Base-by-base conservation (phyloP, 2,888 invertebrate genomes). In the Drosophila nr. fundita region DNA sequence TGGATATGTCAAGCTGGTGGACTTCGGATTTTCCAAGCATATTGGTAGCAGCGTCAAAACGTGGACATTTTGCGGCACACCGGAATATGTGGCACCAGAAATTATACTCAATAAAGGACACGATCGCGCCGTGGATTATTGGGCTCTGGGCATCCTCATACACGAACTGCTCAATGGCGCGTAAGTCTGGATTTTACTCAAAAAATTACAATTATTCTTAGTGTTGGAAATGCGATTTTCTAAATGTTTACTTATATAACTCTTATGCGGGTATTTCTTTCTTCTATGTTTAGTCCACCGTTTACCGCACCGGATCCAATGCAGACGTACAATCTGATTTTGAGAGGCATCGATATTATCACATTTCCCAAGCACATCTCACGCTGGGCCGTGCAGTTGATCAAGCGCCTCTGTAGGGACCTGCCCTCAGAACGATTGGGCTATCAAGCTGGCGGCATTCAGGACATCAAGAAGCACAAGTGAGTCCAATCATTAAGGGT, bases 11-110 rank as follows among this genome's bases (percentile, higher is more conserved):
- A 99, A 98, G 94, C 94, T 99, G 94, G 98, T 97, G 40, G 98
- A 99, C 92, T 99, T 99, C 93, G 98, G 99, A 18, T 99, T 98
- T 92, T 97, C 98, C 24, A 98, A 98, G 92, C 95, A 96, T 85
- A 95, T 99, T 68, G 95, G 96, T 0, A 94, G 95, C 2, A 96
- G 97, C 63, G 94, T 95, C 70, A 98, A 98, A 92, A 98, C 98
- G 0, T 98, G 97, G 96, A 98, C 98, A 1, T 99, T 99, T 93
- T 98, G 98, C 78, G 99, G 99, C n/a, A 99, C 98, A 0, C 98
- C 98, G 0, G 98, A 98, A 91, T 97, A 97, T 89, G 96, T 97
- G 6, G 97, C 97, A 0, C 97, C 97, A 0, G 97, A 99, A 94
- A 97, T 99, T 75, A 98, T 99, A 62, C 94, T 98, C 18, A 98